Conservation (phyloP, 2,797 vertebrate species). For the Malurus leucopterus region DNA sequence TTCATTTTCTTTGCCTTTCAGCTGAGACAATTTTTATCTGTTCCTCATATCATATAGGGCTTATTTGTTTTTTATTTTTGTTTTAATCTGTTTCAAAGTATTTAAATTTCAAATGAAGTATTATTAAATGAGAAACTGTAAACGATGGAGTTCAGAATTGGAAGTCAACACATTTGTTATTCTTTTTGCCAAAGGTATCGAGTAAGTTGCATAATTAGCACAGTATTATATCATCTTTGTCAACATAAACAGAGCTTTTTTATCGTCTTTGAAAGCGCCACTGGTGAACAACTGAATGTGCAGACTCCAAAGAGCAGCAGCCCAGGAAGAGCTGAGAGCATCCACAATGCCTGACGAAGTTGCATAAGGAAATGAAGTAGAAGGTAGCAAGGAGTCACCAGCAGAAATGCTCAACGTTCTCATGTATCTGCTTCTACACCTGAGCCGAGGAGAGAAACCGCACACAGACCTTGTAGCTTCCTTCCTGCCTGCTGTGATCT, state of each 20-base stretch:
- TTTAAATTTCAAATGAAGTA: constrained; percentile 36
- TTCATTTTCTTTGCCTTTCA: background rate
- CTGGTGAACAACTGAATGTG: background rate
- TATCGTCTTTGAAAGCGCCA: constrained; percentile 29
- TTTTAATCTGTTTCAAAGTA: constrained; percentile 21
- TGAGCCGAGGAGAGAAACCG: background rate
- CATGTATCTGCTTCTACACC: background rate
- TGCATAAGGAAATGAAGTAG: constrained; percentile 12
- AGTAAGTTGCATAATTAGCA: constrained; percentile 60
- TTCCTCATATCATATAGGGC: background rate
- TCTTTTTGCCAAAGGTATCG: constrained; percentile 45
- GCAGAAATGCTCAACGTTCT: background rate
- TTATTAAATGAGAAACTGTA: constrained; percentile 37
- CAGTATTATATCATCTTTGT: constrained; percentile 27
- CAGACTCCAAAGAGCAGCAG: background rate
- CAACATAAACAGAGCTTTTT: constrained; percentile 13
- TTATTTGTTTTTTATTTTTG: background rate
- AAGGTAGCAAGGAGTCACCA: background rate
- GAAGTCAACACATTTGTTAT: constrained; percentile 30
- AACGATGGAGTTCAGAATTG: background rate
- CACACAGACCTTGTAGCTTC: background rate
- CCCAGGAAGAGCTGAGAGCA: constrained; percentile 12
- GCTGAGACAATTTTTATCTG: background rate
- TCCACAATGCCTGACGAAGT: background rate
- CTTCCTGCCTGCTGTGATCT: constrained; percentile 21